Evolutionary conservation across 2,113 vertebrate species (phyloP).

Genomic region (Clarias macrocephalus): DNA sequence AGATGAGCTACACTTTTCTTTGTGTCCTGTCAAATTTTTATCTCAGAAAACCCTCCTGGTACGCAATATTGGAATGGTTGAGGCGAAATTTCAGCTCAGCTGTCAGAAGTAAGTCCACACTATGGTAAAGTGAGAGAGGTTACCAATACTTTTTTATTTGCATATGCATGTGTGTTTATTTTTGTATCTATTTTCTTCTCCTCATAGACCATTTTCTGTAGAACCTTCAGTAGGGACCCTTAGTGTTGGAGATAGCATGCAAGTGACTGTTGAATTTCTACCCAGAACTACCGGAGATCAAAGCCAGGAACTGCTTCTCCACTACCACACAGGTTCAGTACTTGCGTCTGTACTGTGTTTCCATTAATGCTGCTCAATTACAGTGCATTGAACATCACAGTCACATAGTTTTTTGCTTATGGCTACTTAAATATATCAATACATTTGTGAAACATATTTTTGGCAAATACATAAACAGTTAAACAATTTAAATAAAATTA

Average conservation of each 20-base stretch:
- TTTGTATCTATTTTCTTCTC: neutral
- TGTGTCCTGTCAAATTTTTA: constrained; percentile 77
- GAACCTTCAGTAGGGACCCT: constrained; percentile 71
- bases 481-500: neutral
- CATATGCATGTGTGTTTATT: neutral
- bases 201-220: constrained; percentile 83
- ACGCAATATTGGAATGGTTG: constrained; percentile 75
- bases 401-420: neutral
- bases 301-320: constrained; percentile 69
- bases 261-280: constrained; percentile 80
- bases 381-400: neutral
- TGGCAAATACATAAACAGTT: neutral
- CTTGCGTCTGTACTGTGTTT: neutral
- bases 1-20: constrained; percentile 76
- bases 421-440: neutral
- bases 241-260: constrained; percentile 69
- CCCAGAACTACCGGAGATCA: constrained; percentile 74
- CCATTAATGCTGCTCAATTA: neutral
- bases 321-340: constrained; percentile 73
- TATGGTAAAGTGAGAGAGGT: neutral
- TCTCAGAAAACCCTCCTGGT: constrained; percentile 79
- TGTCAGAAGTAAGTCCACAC: constrained; percentile 71
- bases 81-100: constrained; percentile 73
- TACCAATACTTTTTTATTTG: neutral
- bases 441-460: neutral